Percentiles rank a stretch among this genome's conserved stretches.
Evolutionary conservation across 2,888 invertebrate genomes (phyloP).

Genomic region (Dryomyza anilis): DNA sequence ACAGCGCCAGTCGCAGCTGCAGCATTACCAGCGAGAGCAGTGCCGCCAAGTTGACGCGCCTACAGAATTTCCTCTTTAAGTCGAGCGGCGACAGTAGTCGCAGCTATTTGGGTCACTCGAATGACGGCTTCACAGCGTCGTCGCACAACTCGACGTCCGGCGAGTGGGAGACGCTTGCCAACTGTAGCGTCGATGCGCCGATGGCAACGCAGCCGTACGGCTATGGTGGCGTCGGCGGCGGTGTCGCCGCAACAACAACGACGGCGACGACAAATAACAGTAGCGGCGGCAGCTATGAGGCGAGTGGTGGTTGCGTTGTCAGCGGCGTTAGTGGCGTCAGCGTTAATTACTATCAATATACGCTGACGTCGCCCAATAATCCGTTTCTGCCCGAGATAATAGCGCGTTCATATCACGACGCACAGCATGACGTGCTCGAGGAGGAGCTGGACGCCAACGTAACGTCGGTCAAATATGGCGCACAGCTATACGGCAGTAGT

Average conservation of each 20-base stretch:
- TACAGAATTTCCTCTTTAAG: conserved; percentile 58
- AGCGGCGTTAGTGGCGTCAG: no score
- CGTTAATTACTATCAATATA: conserved; percentile 57
- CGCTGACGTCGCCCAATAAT: conserved; percentile 58
- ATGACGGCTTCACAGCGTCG: conserved; percentile 54
- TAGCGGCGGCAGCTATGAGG: conserved; percentile 13
- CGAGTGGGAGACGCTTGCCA: conserved; percentile 51
- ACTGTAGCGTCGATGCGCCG: conserved; percentile 19
- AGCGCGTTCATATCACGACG: conserved; percentile 55
- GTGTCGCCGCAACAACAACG: not conserved
- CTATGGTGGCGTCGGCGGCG: conserved; percentile 23
- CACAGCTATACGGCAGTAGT: not conserved
- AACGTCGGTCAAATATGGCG: conserved; percentile 46
- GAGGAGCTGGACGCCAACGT: conserved; percentile 48
- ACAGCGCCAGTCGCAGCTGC: conserved; percentile 49
- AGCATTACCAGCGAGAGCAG: conserved; percentile 53
- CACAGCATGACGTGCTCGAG: conserved; percentile 47
- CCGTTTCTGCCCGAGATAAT: conserved; percentile 60
- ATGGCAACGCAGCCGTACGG: not conserved
- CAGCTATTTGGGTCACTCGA: conserved; percentile 53
- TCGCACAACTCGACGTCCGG: conserved; percentile 55
- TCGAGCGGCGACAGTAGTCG: conserved; percentile 53
- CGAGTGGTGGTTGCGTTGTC: conserved; percentile 38
- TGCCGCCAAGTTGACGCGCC: conserved; percentile 49
- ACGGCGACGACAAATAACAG: conserved; percentile 16